phyloP scores from a whole-genome alignment of 2,888 invertebrate genomes.

The Polietes domitor region DNA sequence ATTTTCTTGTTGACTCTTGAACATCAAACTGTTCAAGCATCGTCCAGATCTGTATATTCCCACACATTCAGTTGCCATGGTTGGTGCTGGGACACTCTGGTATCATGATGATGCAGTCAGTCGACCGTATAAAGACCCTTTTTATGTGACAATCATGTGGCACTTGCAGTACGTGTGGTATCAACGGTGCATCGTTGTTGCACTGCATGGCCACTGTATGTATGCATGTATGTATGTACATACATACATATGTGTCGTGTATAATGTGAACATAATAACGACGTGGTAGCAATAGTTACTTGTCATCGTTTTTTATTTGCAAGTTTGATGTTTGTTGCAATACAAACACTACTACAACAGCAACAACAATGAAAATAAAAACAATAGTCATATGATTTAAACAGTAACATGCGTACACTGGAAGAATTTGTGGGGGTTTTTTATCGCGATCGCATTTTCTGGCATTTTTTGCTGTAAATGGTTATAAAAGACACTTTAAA shows the following conservation, averaged over 20 bases:
- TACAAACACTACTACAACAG: too few species aligned
- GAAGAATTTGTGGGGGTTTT: background rate
- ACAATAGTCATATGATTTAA: conserved; percentile 53
- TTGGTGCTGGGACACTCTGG: conserved; percentile 4
- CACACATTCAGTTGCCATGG: conserved; percentile 48
- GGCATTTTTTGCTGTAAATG: too few species aligned
- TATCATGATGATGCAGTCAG: conserved; percentile 45
- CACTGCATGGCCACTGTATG: too few species aligned
- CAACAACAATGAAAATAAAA: conserved; percentile 13
- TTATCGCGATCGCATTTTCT: too few species aligned
- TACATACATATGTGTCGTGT: too few species aligned
- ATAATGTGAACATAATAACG: conserved; percentile 52
- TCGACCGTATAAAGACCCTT: conserved; percentile 28
- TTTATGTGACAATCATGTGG: conserved; percentile 27
- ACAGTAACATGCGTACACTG: conserved; percentile 36
- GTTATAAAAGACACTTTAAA: too few species aligned
- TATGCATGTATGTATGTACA: too few species aligned
- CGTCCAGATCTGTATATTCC: conserved; percentile 15
- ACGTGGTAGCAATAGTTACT: conserved; percentile 29
- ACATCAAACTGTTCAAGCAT: conserved; percentile 3
- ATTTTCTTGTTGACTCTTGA: background rate
- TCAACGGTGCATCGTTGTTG: too few species aligned
- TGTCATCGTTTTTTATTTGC: conserved; percentile 49
- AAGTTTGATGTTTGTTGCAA: conserved; percentile 1
- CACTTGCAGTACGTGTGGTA: conserved; percentile 8